phyloP scores from a whole-genome alignment of 2,113 vertebrate genomes.

The Centropus unirufus region DNA sequence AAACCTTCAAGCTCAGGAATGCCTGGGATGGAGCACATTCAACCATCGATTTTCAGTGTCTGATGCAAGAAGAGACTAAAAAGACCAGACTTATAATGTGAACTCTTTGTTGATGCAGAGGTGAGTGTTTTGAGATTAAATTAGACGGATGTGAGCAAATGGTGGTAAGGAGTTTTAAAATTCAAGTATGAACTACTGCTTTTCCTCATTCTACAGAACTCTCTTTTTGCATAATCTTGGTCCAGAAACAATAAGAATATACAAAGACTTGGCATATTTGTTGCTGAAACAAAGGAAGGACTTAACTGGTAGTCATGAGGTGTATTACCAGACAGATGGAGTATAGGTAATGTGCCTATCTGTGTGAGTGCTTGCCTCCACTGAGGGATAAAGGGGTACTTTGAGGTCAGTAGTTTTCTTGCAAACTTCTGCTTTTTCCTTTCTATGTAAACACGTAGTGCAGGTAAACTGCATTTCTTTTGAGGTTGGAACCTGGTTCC shows the following conservation, averaged over 20 bases:
- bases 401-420: background rate
- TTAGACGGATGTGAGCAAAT: background rate
- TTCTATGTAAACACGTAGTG: background rate
- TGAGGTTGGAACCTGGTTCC: background rate
- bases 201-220: background rate
- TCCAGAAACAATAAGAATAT: background rate
- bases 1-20: background rate
- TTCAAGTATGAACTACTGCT: background rate
- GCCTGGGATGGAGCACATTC: background rate
- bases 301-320: background rate
- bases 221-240: background rate
- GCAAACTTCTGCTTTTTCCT: background rate
- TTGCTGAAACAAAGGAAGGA: background rate
- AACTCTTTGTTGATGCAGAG: background rate
- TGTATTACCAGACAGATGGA: background rate
- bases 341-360: fast-evolving
- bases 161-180: background rate
- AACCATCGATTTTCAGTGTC: background rate
- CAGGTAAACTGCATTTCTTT: fast-evolving
- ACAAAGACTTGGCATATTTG: background rate
- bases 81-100: background rate
- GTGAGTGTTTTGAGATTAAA: background rate
- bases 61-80: background rate
- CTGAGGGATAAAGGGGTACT: too few species aligned
- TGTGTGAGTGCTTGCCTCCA: fast-evolving